Evolutionary conservation across 2,888 invertebrate species (phyloP).

Genomic region (Caenorhabditis doughertyi): DNA sequence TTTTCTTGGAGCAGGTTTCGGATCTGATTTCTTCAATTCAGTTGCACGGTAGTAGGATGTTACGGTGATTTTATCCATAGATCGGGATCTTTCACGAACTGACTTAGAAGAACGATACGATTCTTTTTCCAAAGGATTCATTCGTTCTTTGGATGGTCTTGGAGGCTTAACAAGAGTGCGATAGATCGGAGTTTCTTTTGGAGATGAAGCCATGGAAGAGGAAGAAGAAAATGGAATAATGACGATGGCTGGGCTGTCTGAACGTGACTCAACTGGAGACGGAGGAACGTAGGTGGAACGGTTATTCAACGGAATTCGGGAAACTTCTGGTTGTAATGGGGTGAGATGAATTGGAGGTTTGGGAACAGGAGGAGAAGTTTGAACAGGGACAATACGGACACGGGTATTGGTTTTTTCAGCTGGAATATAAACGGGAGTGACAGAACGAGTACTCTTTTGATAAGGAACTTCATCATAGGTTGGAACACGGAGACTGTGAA

Average conservation of each 20-base stretch:
- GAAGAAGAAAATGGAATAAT: slow-evolving; percentile 4
- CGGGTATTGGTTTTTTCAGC: neutral
- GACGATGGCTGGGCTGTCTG: slow-evolving; percentile 18
- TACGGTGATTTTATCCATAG: slow-evolving; percentile 30
- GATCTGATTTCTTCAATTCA: neutral
- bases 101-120: neutral
- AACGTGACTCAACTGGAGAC: neutral
- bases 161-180: neutral
- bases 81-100: neutral
- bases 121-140: neutral
- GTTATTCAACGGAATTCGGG: slow-evolving; percentile 1
- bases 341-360: slow-evolving; percentile 9
- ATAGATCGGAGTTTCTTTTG: slow-evolving; percentile 15
- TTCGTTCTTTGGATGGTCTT: neutral
- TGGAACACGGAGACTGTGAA: slow-evolving; percentile 14
- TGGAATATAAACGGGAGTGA: slow-evolving; percentile 16
- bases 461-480: slow-evolving; percentile 30
- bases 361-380: slow-evolving; percentile 28
- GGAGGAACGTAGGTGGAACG: neutral
- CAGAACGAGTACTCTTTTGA: slow-evolving; percentile 10
- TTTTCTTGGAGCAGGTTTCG: neutral
- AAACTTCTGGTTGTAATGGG: slow-evolving; percentile 8
- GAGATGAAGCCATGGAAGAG: neutral
- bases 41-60: slow-evolving; percentile 6
- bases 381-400: slow-evolving; percentile 17